Evolutionary conservation across 2,113 vertebrate genomes (phyloP), one percentile per base, ranked within the genome.

Genomic region (Thermophis baileyi): DNA sequence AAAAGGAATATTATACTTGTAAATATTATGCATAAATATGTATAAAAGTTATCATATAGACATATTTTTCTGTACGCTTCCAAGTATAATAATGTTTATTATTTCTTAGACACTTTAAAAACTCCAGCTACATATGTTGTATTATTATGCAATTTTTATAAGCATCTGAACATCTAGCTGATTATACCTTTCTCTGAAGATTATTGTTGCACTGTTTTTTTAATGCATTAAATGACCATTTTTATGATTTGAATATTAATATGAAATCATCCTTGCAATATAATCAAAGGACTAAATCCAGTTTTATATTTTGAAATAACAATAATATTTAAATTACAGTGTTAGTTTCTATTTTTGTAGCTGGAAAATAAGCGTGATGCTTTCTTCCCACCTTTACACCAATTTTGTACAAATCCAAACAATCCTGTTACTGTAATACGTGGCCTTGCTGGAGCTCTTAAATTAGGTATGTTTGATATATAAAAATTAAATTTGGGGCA

Each of bases 381-480:
- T 96, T 99, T 99, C 98, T 99, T 99, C 97, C 99, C 99, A 95
- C 99, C 99, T 55, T 98, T 99, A 95, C 99, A 99, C 96, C 99
- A 99, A 96, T 99, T 99, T 98, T 99, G 99, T 98, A 99, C 99
- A 97, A 99, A 99, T 97, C 98, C 99, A 91, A 98, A 98, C 98
- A 99, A 99, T 97, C 99, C 99, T 54, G 99, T 99, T 98, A 99
- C 99, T 92, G 99, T 99, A 98, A 99, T 99, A 97, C 98, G 99
- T 98, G 99, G 99, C 97, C 98, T 99, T 98, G 99, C 99, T 96
- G 99, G 99, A 98, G 99, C 99, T 85, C 99, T 99, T 97, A 99
- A 99, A 96, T 98, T 98, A 97, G 98, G 98, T 98, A 97, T 95
- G 96, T 94, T 96, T 94, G 8, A 1, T 3, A 27, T 85, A n/a